Evolutionary conservation across 2,797 vertebrate genomes (phyloP).

Genomic region (Hemitrygon akajei): DNA sequence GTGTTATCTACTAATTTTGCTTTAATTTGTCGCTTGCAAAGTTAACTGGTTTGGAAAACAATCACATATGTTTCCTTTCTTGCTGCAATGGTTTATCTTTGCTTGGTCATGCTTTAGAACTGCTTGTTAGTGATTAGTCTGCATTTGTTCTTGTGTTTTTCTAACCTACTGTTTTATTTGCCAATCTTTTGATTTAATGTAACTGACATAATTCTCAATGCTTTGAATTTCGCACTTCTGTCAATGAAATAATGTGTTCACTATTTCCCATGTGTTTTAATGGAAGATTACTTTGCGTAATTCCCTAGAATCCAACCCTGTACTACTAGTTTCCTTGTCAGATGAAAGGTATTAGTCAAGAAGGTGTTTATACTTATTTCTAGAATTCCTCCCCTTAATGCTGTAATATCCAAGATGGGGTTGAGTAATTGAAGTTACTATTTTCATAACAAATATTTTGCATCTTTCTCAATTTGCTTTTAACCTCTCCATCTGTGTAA

Average conservation of each 20-base stretch:
- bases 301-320: background rate
- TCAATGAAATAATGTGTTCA: background rate
- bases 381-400: background rate
- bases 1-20: background rate
- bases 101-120: no score
- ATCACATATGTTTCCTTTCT: no score
- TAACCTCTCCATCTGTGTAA: background rate
- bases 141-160: no score
- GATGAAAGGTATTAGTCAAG: background rate
- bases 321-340: background rate
- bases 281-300: background rate
- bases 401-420: no score
- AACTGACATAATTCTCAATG: no score
- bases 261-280: background rate
- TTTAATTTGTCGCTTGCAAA: no score
- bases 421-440: background rate
- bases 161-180: no score
- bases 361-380: background rate
- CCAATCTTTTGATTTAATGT: no score
- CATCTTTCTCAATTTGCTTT: background rate
- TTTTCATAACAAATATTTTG: background rate
- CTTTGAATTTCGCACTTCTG: no score
- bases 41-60: no score
- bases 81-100: no score
- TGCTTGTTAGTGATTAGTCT: no score